These are phyloP conservation scores for Chymomyza costata DNA, from an alignment of 1,140 invertebrate species.

Conservation along the genomic window DNA sequence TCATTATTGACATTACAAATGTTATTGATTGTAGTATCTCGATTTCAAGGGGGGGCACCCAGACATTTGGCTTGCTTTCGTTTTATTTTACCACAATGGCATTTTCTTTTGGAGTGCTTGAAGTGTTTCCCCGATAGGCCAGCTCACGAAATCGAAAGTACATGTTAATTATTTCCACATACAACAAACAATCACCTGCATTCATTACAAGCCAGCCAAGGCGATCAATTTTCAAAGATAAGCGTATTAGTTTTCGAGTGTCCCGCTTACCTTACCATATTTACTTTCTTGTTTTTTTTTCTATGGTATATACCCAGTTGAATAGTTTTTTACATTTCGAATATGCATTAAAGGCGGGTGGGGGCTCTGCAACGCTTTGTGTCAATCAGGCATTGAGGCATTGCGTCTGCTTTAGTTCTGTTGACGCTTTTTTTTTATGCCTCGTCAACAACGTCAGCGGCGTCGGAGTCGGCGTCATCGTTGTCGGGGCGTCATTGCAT, in stretches of 20 bases:
- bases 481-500: too few relatives aligned
- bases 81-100: constrained; percentile 23
- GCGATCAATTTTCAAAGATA: constrained; percentile 63
- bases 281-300: background rate
- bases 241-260: constrained; percentile 62
- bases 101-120: constrained; percentile 22
- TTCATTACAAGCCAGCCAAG: constrained; percentile 25
- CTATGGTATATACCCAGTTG: constrained; percentile 5
- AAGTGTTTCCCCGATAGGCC: background rate
- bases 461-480: too few relatives aligned
- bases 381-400: too few relatives aligned
- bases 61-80: too few relatives aligned
- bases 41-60: background rate
- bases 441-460: too few relatives aligned
- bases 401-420: constrained; percentile 16
- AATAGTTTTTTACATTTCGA: constrained; percentile 20
- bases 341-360: constrained; percentile 3
- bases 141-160: constrained; percentile 64
- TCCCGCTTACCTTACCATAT: background rate
- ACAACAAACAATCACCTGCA: constrained; percentile 63
- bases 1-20: constrained; percentile 72
- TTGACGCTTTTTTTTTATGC: constrained; percentile 14
- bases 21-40: constrained; percentile 57
- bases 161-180: constrained; percentile 70
- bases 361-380: too few relatives aligned